These are phyloP conservation scores for Cryptus armator DNA, from an alignment of 2,888 invertebrate species.

Conservation along the genomic window DNA sequence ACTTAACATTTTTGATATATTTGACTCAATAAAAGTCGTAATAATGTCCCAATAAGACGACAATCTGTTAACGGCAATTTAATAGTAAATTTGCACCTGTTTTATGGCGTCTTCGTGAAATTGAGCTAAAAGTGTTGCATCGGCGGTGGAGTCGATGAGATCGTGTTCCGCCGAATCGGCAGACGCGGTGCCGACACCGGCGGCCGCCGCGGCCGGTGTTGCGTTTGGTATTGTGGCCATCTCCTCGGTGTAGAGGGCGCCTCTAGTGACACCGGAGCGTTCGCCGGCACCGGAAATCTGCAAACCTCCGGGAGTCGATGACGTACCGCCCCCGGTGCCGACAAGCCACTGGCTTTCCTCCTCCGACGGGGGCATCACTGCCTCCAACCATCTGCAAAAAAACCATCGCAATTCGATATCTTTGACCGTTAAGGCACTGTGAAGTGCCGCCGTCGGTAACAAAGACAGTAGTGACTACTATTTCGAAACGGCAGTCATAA, in stretches of 20 bases:
- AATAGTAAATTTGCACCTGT: slow-evolving; percentile 85
- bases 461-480: neutral
- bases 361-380: slow-evolving; percentile 87
- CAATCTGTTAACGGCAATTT: too few species aligned
- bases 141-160: slow-evolving; percentile 87
- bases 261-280: slow-evolving; percentile 73
- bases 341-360: slow-evolving; percentile 87
- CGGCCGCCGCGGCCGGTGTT: slow-evolving; percentile 68
- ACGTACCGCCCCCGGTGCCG: slow-evolving; percentile 77
- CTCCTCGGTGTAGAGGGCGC: slow-evolving; percentile 85
- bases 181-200: slow-evolving; percentile 77
- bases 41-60: too few species aligned
- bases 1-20: too few species aligned
- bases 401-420: neutral
- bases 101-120: slow-evolving; percentile 92
- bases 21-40: too few species aligned
- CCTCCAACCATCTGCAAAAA: slow-evolving; percentile 81
- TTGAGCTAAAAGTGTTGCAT: slow-evolving; percentile 89
- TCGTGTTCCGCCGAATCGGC: slow-evolving; percentile 85
- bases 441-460: neutral
- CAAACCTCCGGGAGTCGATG: slow-evolving; percentile 71
- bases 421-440: neutral
- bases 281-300: slow-evolving; percentile 75
- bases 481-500: too few species aligned
- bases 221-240: slow-evolving; percentile 83